Conservation (phyloP, 2,888 invertebrate species). For the Timandra comae region DNA sequence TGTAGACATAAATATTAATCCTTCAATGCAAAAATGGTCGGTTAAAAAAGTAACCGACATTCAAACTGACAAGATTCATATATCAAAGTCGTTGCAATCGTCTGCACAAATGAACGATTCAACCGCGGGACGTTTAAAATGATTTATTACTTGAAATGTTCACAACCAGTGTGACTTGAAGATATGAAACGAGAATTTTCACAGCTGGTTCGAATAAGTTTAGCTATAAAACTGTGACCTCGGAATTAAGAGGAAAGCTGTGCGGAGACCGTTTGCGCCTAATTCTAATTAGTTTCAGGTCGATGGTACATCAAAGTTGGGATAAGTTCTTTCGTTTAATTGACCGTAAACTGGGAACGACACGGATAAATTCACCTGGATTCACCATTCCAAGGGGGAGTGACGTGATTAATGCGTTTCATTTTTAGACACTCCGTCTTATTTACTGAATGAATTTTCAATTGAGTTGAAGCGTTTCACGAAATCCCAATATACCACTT, state of each 20-base stretch:
- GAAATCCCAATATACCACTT: conserved; percentile 5
- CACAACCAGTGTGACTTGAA: conserved; percentile 8
- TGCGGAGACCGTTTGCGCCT: conserved; percentile 46
- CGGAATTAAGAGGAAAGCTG: conserved; percentile 20
- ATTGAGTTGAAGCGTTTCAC: conserved; percentile 7
- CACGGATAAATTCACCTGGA: conserved; percentile 45
- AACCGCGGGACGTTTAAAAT: conserved; percentile 21
- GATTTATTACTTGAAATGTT: conserved; percentile 27
- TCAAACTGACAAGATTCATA: conserved; percentile 6
- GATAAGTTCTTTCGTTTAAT: conserved; percentile 62
- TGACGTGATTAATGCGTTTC: conserved; percentile 28
- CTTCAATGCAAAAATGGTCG: too few relatives aligned
- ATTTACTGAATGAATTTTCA: conserved; percentile 20
- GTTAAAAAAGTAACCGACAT: too few relatives aligned
- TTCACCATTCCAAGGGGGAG: conserved; percentile 20
- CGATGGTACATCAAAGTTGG: conserved; percentile 58
- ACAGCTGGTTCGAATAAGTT: conserved; percentile 32
- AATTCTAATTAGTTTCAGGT: conserved; percentile 66
- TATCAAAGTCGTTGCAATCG: conserved; percentile 22
- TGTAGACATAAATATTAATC: too few relatives aligned
- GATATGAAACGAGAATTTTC: too few relatives aligned
- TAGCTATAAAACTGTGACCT: conserved; percentile 30
- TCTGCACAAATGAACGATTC: conserved; percentile 23
- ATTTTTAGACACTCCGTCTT: conserved; percentile 24
- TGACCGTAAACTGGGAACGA: conserved; percentile 52